A percentile compares a stretch with the other conserved stretches of the same genome.
phyloP scores from a whole-genome alignment of 2,888 invertebrate species.

The Neelides folsomi region DNA sequence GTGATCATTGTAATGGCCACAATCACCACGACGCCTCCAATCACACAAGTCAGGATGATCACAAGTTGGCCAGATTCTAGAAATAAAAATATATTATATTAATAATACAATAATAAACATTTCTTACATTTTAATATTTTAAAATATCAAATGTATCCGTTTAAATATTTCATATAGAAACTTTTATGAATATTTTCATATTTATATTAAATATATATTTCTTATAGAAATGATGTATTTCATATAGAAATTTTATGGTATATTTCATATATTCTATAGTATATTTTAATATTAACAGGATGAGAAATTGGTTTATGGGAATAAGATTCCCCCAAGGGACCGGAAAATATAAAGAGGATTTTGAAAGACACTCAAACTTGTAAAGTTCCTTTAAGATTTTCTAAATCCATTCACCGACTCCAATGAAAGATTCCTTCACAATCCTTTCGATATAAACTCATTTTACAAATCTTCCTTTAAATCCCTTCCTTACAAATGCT shows the following conservation, averaged over 20 bases:
- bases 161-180: not conserved
- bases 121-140: too few species aligned
- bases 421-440: not conserved
- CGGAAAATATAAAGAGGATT: conserved; percentile 3
- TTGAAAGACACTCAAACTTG: conserved; percentile 1
- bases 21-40: conserved; percentile 73
- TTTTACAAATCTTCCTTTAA: too few species aligned
- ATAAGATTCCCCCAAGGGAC: not conserved
- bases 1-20: conserved; percentile 72
- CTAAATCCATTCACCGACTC: conserved; percentile 2
- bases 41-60: conserved; percentile 69
- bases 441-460: too few species aligned
- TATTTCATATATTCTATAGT: too few species aligned
- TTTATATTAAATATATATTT: not conserved
- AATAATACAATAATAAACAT: too few species aligned
- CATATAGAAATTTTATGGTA: too few species aligned
- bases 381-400: not conserved
- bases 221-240: too few species aligned
- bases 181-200: not conserved
- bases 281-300: too few species aligned
- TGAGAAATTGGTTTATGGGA: not conserved
- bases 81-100: conserved; percentile 33
- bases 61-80: conserved; percentile 63
- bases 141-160: not conserved
- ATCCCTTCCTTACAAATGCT: too few species aligned